phyloP scores from a whole-genome alignment of 2,888 invertebrate genomes.

The Pecten maximus region DNA sequence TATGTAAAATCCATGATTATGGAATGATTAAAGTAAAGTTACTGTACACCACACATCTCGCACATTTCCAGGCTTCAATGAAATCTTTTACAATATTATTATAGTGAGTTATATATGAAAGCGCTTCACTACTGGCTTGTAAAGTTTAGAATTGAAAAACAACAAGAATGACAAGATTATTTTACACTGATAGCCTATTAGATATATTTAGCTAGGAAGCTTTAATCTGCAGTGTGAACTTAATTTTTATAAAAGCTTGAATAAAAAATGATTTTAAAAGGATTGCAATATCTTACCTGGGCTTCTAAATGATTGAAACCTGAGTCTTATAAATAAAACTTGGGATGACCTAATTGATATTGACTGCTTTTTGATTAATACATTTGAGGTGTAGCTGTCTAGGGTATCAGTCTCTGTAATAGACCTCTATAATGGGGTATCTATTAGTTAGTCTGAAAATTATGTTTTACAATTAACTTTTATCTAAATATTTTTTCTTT shows the following conservation, averaged over 20 bases:
- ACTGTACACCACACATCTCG: not conserved
- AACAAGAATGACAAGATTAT: not conserved
- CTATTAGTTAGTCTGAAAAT: not conserved
- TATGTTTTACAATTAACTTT: too few relatives aligned
- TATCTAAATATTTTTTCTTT: not conserved
- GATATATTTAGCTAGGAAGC: not conserved
- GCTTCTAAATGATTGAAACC: not conserved
- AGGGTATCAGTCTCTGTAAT: not conserved
- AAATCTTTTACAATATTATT: not conserved
- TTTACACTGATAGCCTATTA: not conserved
- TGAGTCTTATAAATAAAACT: not conserved
- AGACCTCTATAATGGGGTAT: not conserved
- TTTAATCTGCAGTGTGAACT: not conserved
- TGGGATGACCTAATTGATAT: not conserved
- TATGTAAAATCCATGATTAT: too few relatives aligned
- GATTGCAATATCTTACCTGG: not conserved
- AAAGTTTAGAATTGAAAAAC: not conserved
- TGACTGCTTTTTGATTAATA: not conserved
- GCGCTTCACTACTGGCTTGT: not conserved
- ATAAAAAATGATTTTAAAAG: not conserved
- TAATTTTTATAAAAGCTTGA: not conserved
- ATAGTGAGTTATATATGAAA: not conserved
- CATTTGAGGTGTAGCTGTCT: not conserved
- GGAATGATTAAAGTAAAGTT: too few relatives aligned
- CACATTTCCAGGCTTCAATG: not conserved